Evolutionary conservation across 2,888 invertebrate genomes (phyloP).

Genomic region (Lordiphosa andalusiaca): DNA sequence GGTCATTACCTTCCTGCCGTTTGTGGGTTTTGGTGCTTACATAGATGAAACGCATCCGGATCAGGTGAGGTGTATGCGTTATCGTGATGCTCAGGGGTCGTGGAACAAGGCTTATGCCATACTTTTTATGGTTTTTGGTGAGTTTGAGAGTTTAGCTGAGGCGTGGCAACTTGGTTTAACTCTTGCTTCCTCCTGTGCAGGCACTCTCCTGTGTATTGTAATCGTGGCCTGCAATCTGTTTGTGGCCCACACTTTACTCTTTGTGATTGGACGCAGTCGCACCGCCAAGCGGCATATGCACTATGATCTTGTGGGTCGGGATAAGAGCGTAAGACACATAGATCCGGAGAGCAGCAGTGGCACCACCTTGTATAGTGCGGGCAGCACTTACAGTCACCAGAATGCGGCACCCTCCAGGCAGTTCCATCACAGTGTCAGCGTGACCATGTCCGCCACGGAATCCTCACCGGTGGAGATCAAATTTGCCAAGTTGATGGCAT

Average conservation of each 20-base stretch:
- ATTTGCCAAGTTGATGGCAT: slow-evolving; percentile 91
- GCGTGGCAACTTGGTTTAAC: neutral
- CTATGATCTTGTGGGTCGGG: slow-evolving; percentile 76
- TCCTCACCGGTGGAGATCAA: slow-evolving; percentile 89
- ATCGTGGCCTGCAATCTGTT: slow-evolving; percentile 92
- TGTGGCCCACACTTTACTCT: slow-evolving; percentile 87
- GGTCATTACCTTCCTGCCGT: slow-evolving; percentile 87
- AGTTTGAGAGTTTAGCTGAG: slow-evolving; percentile 47
- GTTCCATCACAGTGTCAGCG: slow-evolving; percentile 75
- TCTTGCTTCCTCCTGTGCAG: slow-evolving; percentile 79
- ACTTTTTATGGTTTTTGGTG: slow-evolving; percentile 89
- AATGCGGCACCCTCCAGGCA: slow-evolving; percentile 51
- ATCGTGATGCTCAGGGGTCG: slow-evolving; percentile 85
- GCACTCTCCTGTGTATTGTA: slow-evolving; percentile 86
- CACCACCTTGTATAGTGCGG: slow-evolving; percentile 60
- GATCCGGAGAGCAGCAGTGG: slow-evolving; percentile 75
- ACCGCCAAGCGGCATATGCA: slow-evolving; percentile 74
- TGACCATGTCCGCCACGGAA: slow-evolving; percentile 65
- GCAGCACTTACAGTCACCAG: slow-evolving; percentile 26
- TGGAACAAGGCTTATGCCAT: slow-evolving; percentile 88
- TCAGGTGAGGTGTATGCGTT: slow-evolving; percentile 84
- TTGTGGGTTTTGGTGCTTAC: slow-evolving; percentile 88
- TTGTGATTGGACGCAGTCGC: slow-evolving; percentile 80
- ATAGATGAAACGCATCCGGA: slow-evolving; percentile 81
- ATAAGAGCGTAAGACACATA: slow-evolving; percentile 67